A percentile compares a stretch with the other conserved stretches of the same genome.
Conservation (phyloP, 2,888 invertebrate genomes). For the Bugula neritina region DNA sequence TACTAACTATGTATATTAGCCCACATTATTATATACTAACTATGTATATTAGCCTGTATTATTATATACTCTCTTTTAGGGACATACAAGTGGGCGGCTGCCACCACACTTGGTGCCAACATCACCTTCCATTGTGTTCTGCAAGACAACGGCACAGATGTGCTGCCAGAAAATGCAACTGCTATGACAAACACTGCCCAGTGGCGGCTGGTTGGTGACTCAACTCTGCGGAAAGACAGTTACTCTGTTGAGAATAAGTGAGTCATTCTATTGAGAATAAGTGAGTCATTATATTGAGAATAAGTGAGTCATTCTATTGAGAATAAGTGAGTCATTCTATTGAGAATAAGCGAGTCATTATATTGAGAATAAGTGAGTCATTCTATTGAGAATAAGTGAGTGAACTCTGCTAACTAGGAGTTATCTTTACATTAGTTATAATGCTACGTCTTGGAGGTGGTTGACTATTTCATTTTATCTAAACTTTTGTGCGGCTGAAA, state of each 20-base stretch:
- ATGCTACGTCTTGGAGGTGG: no score
- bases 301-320: no score
- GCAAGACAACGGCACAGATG: not conserved
- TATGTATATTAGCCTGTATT: not conserved
- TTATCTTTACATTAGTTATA: no score
- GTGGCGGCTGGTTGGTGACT: not conserved
- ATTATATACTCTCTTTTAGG: not conserved
- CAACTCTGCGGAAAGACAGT: not conserved
- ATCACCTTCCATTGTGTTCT: not conserved
- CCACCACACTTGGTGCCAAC: not conserved
- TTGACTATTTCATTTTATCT: no score
- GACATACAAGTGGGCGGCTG: not conserved
- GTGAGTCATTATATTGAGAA: not conserved
- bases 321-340: no score
- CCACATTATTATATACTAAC: not conserved
- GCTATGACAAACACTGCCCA: not conserved
- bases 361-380: no score
- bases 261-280: not conserved
- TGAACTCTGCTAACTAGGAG: no score
- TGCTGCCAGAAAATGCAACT: not conserved
- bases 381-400: no score
- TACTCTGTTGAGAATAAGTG: not conserved
- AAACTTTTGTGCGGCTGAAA: no score
- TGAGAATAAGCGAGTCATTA: no score
- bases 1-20: no score